Conservation (phyloP, 2,888 invertebrate species). For the Papilio elwesi region DNA sequence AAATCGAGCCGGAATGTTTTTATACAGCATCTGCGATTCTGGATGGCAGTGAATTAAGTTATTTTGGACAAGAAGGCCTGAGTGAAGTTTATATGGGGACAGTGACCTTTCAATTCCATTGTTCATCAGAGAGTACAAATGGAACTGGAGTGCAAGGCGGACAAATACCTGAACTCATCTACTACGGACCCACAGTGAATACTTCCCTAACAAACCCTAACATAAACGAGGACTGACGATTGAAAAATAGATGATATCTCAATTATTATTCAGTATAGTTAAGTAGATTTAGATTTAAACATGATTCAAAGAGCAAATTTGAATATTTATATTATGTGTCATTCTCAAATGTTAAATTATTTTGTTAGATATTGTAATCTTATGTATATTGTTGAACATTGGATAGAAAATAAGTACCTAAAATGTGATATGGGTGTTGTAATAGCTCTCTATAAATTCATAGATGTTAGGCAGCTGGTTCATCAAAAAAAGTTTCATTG, state of each 20-base stretch:
- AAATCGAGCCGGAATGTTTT: slow-evolving; percentile 96
- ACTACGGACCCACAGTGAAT: slow-evolving; percentile 92
- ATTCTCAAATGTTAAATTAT: slow-evolving; percentile 72
- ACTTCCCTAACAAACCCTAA: slow-evolving; percentile 68
- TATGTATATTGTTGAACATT: slow-evolving; percentile 76
- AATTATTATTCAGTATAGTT: slow-evolving; percentile 70
- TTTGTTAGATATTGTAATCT: slow-evolving; percentile 63
- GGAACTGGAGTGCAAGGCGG: slow-evolving; percentile 99
- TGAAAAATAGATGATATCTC: slow-evolving; percentile 58
- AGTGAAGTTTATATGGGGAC: slow-evolving; percentile 96
- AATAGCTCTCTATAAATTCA: slow-evolving; percentile 74
- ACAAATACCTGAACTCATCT: slow-evolving; percentile 98
- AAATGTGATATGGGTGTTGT: slow-evolving; percentile 83
- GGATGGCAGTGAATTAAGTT: slow-evolving; percentile 96
- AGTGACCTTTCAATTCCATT: slow-evolving; percentile 98
- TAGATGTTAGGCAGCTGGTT: slow-evolving; percentile 61
- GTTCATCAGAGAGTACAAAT: slow-evolving; percentile 98
- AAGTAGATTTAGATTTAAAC: slow-evolving; percentile 43
- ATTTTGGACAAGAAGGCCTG: slow-evolving; percentile 98
- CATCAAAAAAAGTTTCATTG: slow-evolving; percentile 57
- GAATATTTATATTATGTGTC: slow-evolving; percentile 56
- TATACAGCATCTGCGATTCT: slow-evolving; percentile 98
- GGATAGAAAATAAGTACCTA: slow-evolving; percentile 67
- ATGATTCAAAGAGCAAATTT: slow-evolving; percentile 37
- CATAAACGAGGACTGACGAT: slow-evolving; percentile 81